These are phyloP conservation scores for Saxidomus purpurata DNA, from an alignment of 1,140 invertebrate genomes.

Conservation along the genomic window DNA sequence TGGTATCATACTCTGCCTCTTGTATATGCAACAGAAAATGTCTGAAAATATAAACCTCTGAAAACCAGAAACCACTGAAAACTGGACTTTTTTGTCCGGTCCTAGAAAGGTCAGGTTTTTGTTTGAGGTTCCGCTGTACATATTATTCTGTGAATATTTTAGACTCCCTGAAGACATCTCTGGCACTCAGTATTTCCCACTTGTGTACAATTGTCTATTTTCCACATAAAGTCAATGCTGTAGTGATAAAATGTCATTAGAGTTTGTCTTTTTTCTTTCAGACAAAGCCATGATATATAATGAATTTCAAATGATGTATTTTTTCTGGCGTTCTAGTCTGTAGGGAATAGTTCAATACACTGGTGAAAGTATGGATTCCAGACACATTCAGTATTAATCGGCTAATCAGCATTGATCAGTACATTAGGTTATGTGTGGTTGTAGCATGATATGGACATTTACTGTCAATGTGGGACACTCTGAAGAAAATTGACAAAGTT, in stretches of 20 bases:
- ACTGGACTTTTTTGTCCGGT: too few relatives aligned
- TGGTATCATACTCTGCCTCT: too few relatives aligned
- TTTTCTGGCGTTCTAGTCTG: neutral
- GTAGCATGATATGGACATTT: neutral
- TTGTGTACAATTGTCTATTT: neutral
- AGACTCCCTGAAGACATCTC: too few relatives aligned
- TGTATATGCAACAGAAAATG: too few relatives aligned
- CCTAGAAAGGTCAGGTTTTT: too few relatives aligned
- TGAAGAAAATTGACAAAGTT: too few relatives aligned
- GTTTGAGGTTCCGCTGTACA: too few relatives aligned
- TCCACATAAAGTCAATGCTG: neutral
- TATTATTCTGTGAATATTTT: too few relatives aligned
- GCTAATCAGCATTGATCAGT: neutral
- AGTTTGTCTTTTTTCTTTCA: neutral
- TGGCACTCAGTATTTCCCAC: too few relatives aligned
- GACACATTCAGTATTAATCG: neutral
- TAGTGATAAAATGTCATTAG: neutral
- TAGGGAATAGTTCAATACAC: neutral
- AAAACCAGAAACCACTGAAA: too few relatives aligned
- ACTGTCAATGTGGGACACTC: neutral
- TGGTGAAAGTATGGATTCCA: neutral
- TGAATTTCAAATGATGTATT: neutral
- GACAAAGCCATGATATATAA: neutral
- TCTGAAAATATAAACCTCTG: too few relatives aligned
- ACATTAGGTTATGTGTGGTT: neutral